Base-by-base conservation (phyloP, 2,888 invertebrate genomes). In the Pegoplata infirma region DNA sequence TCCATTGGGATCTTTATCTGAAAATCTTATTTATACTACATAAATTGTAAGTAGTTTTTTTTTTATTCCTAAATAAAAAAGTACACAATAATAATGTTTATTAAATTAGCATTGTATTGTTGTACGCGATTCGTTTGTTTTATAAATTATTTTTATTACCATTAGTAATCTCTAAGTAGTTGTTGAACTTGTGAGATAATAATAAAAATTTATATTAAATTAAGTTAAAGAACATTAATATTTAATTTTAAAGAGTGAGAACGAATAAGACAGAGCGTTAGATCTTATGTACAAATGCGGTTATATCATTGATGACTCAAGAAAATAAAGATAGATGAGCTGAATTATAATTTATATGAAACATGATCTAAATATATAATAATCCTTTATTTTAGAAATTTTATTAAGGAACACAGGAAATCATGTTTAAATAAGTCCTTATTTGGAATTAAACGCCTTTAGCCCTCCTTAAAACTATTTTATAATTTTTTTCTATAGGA, bases 151-250 rank as follows among this genome's bases (percentile, higher is more conserved):
- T 51, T 23, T 58, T 46, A 55, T 69, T 78, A 36, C 53, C 71
- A 59, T 79, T 71, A 71, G 55, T 75, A 75, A 67, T 67, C 23
- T 53, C 49, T 51, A 59, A 56, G 69, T 78, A 47, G 47, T 69
- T 64, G 59, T 79, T 79, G 79, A 79, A 75, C 79, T 79, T 79
- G 75, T 74, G 28, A 59, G 61, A 75, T 79, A 74, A 71, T 75
- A 71, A 69, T n/a, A n/a, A n/a, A n/a, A n/a, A 63, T 55, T 53
- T 8, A 46, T 59, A 53, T 59, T 17, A 58, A 75, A 75, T 75
- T 69, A 63, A 64, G 40, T 76, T 69, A 17, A 53, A 69, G 67
- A 49, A 10, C 36, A 46, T 44, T 16, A n/a, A 19, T 49, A 19
- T 1, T 2, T 40, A n/a, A 40, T 40, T 40, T 40, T n/a, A 51